These are phyloP conservation scores for Diacarnus erythraeanus DNA, from an alignment of 37 sponge, comb jelly and placozoan genomes.

Conservation along the genomic window DNA sequence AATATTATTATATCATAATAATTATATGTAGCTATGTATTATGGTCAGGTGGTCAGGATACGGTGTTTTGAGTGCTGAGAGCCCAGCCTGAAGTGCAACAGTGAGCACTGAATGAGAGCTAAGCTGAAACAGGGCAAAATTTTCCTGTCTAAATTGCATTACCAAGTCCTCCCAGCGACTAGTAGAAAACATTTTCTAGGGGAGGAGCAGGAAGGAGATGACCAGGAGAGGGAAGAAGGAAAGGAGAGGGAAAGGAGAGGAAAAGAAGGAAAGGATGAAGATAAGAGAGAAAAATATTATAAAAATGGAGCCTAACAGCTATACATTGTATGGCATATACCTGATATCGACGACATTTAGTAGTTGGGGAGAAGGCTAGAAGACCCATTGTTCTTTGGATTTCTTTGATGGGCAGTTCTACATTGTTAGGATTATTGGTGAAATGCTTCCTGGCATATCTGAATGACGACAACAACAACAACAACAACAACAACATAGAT, in stretches of 20 bases:
- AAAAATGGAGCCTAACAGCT: neutral
- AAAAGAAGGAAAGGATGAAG: neutral
- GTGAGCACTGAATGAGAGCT: constrained; percentile 79
- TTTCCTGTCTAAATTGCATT: constrained; percentile 80
- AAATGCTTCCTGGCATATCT: constrained; percentile 91
- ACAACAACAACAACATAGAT: neutral
- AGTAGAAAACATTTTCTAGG: constrained; percentile 77
- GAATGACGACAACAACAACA: too few species aligned
- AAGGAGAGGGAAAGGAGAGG: too few species aligned
- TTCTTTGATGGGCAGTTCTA: constrained; percentile 53
- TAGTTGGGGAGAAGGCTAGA: constrained; percentile 80
- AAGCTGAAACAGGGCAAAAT: constrained; percentile 86
- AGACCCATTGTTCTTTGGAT: constrained; percentile 90
- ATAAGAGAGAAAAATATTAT: neutral
- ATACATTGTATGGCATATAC: constrained; percentile 20
- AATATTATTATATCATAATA: too few species aligned
- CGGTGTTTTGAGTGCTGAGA: constrained; percentile 96
- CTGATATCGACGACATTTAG: constrained; percentile 70
- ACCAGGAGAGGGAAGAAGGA: neutral
- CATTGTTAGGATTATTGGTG: constrained; percentile 17
- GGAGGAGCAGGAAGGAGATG: neutral
- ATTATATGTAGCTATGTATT: too few species aligned
- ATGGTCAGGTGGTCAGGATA: too few species aligned
- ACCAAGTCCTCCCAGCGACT: constrained; percentile 89
- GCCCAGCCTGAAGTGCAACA: constrained; percentile 89